Evolutionary conservation across 2,113 vertebrate species (phyloP).

Genomic region (Bubo blakistoni): DNA sequence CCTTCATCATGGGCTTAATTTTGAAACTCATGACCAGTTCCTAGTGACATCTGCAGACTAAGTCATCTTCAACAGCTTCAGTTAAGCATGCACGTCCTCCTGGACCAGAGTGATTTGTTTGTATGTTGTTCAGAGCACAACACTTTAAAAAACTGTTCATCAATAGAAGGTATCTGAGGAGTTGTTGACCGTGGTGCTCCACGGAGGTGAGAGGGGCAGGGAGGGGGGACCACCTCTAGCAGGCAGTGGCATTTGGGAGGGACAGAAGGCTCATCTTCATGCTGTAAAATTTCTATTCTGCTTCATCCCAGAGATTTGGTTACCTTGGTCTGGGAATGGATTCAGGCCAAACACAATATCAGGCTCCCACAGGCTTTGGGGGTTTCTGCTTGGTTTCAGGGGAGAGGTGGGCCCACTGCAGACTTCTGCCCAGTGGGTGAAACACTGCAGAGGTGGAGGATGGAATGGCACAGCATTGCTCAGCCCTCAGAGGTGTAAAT

Average conservation of each 20-base stretch:
- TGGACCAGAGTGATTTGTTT: neutral
- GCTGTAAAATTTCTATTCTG: neutral
- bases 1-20: neutral
- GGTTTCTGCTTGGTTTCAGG: neutral
- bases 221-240: fast-evolving
- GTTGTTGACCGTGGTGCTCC: neutral
- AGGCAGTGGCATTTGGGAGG: neutral
- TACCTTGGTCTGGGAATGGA: neutral
- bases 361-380: neutral
- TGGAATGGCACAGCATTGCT: neutral
- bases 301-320: neutral
- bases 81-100: neutral
- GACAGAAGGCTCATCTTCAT: neutral
- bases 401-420: neutral
- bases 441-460: neutral
- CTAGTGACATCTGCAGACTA: neutral
- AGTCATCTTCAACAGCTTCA: neutral
- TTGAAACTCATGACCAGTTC: neutral
- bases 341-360: neutral
- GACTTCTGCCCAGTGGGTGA: neutral
- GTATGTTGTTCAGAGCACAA: neutral
- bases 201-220: fast-evolving
- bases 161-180: neutral
- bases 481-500: neutral
- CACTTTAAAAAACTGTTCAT: neutral